Evolutionary conservation across 2,888 invertebrate species (phyloP), one percentile per base, ranked within the genome.

Genomic region (Chrysodeixis includens): DNA sequence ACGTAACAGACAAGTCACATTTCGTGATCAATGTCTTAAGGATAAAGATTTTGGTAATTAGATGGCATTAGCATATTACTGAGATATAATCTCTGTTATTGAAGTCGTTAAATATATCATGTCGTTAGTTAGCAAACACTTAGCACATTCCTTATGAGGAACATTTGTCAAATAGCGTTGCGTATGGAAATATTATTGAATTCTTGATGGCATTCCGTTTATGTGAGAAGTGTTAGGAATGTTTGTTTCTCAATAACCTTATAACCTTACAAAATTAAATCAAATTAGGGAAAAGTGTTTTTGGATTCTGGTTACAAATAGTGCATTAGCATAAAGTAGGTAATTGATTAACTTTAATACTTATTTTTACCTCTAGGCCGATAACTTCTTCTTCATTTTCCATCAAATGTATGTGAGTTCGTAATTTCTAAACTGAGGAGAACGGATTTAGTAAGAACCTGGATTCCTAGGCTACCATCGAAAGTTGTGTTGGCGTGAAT

Each of bases 21-120:
- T 88, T 90, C 90, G 91, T 92, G 92, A 93, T 91, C 89, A 92
- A 92, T 93, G 90, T 88, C 90, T 91, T 88, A 89, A 83, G 92
- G 89, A 92, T 92, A 90, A 68, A 88, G 81, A 87, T 90, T 90
- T 89, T 83, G 81, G 88, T 92, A 93, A 93, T 93, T 93, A 93
- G 90, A 90, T 89, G 88, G 87, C 90, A 92, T 93, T 93, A 90
- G 87, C 89, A 90, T 92, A 90, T 89, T 81, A 86, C 83, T 92
- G 89, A 85, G 87, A 77, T 79, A 64, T 69, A 69, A 79, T 79
- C 73, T 78, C 77, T 53, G 61, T 51, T 68, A 71, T 72, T 67
- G 62, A 73, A 72, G 65, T 74, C 55, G 65, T 59, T 78, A 70
- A 76, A 72, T 55, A 77, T 59, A 62, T 66, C 69, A 65, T 66